Evolutionary conservation across 2,888 invertebrate species (phyloP).

Genomic region (Cryptocheilus praepositus): DNA sequence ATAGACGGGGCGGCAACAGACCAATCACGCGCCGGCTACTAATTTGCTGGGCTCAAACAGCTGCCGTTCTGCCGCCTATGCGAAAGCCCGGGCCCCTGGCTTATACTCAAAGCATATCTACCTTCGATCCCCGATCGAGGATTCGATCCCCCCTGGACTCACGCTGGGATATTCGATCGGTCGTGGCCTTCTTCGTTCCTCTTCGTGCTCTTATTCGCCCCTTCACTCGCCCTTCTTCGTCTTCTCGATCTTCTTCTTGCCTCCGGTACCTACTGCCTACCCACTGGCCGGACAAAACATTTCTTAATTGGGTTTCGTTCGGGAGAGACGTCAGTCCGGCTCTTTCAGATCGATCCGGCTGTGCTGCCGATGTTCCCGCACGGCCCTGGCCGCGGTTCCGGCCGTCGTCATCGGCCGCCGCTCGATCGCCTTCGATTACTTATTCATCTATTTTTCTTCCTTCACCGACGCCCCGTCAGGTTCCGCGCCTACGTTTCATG

Average conservation of each 20-base stretch:
- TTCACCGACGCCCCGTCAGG: neutral
- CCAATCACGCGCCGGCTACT: conserved; percentile 75
- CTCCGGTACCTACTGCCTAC: conserved; percentile 54
- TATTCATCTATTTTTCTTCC: neutral
- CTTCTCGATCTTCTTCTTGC: conserved; percentile 36
- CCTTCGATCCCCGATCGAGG: conserved; percentile 61
- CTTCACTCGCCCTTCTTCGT: conserved; percentile 43
- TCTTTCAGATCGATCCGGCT: conserved; percentile 45
- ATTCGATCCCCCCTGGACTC: conserved; percentile 63
- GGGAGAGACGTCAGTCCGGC: conserved; percentile 51
- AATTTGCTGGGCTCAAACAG: conserved; percentile 74
- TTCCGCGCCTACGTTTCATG: neutral
- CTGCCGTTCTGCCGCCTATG: conserved; percentile 73
- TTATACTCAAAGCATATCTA: conserved; percentile 54
- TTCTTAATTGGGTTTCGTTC: conserved; percentile 74
- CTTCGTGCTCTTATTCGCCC: conserved; percentile 53
- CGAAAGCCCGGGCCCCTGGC: conserved; percentile 63
- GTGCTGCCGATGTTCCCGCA: conserved; percentile 50
- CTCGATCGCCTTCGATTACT: conserved; percentile 3
- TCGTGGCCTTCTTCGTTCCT: conserved; percentile 47
- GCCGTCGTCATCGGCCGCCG: neutral
- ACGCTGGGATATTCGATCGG: conserved; percentile 68
- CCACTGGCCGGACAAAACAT: conserved; percentile 73
- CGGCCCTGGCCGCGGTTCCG: conserved; percentile 9
- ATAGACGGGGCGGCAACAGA: conserved; percentile 74